Base-by-base conservation (phyloP, 2,888 invertebrate species). In the Apodemia hepburni region DNA sequence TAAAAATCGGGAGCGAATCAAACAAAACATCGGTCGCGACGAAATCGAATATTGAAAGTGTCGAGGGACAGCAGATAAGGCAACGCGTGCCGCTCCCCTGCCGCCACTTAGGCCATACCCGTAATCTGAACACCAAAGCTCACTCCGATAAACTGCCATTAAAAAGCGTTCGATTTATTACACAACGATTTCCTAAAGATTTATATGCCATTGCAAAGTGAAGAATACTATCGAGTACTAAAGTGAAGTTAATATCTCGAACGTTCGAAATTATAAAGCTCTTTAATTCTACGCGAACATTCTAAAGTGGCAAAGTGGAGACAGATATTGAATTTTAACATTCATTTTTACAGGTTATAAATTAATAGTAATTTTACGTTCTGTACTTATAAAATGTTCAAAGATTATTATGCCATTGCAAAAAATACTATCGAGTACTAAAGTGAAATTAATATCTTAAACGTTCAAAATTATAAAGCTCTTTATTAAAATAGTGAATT, bases 151-250 rank as follows among this genome's bases (percentile, higher is more conserved):
- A 90, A 88, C 86, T 81, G 83, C 91, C 91, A 91, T 91, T 91
- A 90, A 91, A 90, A 90, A 85, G 86, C 85, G 79, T 88, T 90
- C 91, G 91, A 91, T 91, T 90, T 91, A 91, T 91, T 91, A 85
- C 87, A 73, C 75, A 85, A 87, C 85, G 89, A 88, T 89, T 89
- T 83, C 82, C 84, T 78, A 81, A 84, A 84, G 84, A 88, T 73
- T 73, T 72, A 73, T 73, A 68, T 66, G 67, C 65, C 65, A 62
- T 64, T 65, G 71, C 67, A 69, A 71, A 70, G 67, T 68, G 67
- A 66, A 66, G 65, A 69, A 68, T 66, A 69, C 70, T 70, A 69
- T 70, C 70, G 65, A 68, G 69, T 65, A 62, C 64, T 69, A 61
- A 61, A 61, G 61, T 61, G 22, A 27, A 61, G 59, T 64, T 60